Evolutionary conservation across 2,797 vertebrate genomes (phyloP), one percentile per base, ranked within the genome.

Genomic region (Pteronotus mesoamericanus): DNA sequence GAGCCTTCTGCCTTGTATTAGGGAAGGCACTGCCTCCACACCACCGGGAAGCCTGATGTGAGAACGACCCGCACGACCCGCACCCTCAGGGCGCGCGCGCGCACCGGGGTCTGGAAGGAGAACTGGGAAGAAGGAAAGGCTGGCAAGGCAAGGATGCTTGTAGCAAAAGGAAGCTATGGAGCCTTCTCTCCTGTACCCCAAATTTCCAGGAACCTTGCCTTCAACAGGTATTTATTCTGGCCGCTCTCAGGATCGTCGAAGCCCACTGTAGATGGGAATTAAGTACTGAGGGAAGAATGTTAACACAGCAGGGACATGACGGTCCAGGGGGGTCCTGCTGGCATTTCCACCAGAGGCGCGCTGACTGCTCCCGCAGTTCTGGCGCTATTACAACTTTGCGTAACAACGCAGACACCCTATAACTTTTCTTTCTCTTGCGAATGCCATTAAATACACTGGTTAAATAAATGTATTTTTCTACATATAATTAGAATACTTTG

Each of bases 151-250:
- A 21, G 51, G 53, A 66, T 78, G 10, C 8, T 51, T 51, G n/a
- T 66, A 18, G 22, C 10, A 55, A 86, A 89, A 44, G 29, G 51
- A 91, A 75, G 72, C 18, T 22, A 22, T 19, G 57, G 66, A 32
- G 37, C 26, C 57, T 89, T 69, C 16, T 86, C n/a, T 83, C 7
- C 80, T 51, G n/a, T 29, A 46, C 24, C 57, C 12, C 42, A 74
- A 44, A 85, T 53, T 85, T 92, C 85, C 68, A 88, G 34, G 89
- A 82, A 86, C 19, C 39, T 94, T 22, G 39, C n/a, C 69, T 74
- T 77, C 16, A 24, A 22, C 79, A 24, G 80, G 15, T 89, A 78
- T 89, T 96, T 90, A 96, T 66, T 88, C 72, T 85, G 71, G 78
- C 55, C 18, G 57, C 26, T 51, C 53, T 69, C 24, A 61, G 75